These are phyloP conservation scores for Drosophila ficusphila DNA, from an alignment of 1,140 invertebrate species.

Conservation along the genomic window DNA sequence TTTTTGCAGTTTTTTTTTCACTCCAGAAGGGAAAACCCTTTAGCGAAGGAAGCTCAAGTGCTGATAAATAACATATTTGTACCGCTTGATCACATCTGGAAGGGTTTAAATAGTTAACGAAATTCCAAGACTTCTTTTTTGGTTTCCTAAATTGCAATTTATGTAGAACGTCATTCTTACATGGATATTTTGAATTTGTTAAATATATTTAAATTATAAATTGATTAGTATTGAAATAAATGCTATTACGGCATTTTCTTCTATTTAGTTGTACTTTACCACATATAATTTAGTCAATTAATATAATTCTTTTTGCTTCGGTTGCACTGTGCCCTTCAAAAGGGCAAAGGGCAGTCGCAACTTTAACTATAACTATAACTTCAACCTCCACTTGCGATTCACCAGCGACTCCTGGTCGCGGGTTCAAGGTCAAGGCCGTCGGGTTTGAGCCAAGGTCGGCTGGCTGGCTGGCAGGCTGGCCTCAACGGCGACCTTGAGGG, in stretches of 20 bases:
- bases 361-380: conserved; percentile 27
- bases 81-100: background rate
- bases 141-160: too few relatives aligned
- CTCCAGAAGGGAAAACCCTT: background rate
- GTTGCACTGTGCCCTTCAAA: conserved; percentile 13
- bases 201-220: too few relatives aligned
- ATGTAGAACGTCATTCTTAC: too few relatives aligned
- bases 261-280: too few relatives aligned
- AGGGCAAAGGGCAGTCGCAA: conserved; percentile 19
- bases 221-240: too few relatives aligned
- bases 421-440: conserved; percentile 70
- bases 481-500: conserved; percentile 5
- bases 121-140: too few relatives aligned
- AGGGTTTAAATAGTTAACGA: too few relatives aligned
- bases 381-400: conserved; percentile 10
- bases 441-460: background rate
- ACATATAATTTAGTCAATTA: too few relatives aligned
- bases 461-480: conserved; percentile 1
- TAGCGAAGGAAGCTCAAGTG: too few relatives aligned
- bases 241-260: too few relatives aligned
- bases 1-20: too few relatives aligned
- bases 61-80: background rate
- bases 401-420: conserved; percentile 5
- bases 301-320: background rate
- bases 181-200: too few relatives aligned